phyloP scores from a whole-genome alignment of 2,797 vertebrate species.

The Catharus ustulatus region DNA sequence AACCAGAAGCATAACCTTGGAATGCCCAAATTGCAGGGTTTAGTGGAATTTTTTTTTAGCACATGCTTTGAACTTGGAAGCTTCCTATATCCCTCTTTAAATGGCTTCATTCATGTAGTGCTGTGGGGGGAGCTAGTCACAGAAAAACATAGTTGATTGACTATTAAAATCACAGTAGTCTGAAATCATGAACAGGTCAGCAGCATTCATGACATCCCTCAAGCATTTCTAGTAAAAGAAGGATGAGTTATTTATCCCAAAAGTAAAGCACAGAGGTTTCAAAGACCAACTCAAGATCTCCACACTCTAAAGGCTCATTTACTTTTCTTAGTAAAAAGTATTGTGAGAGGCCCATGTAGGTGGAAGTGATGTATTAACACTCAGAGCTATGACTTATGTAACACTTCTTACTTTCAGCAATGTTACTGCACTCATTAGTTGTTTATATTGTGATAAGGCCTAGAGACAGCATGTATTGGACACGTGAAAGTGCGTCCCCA shows the following conservation, averaged over 20 bases:
- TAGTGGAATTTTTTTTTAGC: not conserved
- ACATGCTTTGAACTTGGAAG: fast-evolving
- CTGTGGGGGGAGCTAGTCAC: not conserved
- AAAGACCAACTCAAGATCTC: not conserved
- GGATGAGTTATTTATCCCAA: not conserved
- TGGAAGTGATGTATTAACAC: not conserved
- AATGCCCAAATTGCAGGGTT: not conserved
- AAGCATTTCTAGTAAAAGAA: not conserved
- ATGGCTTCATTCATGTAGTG: not conserved
- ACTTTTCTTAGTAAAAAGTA: not conserved
- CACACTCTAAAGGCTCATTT: fast-evolving
- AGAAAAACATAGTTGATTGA: not conserved
- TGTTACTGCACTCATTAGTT: not conserved
- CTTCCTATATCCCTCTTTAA: not conserved
- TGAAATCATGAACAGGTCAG: not conserved
- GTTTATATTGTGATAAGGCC: conserved; percentile 32
- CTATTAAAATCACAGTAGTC: not conserved
- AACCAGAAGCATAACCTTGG: not conserved
- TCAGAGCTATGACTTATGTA: not conserved
- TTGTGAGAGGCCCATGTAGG: not conserved
- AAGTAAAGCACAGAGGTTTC: not conserved
- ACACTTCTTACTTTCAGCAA: not conserved
- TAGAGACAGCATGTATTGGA: not conserved
- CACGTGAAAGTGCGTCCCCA: not conserved
- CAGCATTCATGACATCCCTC: not conserved